Evolutionary conservation across 2,113 vertebrate genomes (phyloP).

Genomic region (Halichoeres trimaculatus): DNA sequence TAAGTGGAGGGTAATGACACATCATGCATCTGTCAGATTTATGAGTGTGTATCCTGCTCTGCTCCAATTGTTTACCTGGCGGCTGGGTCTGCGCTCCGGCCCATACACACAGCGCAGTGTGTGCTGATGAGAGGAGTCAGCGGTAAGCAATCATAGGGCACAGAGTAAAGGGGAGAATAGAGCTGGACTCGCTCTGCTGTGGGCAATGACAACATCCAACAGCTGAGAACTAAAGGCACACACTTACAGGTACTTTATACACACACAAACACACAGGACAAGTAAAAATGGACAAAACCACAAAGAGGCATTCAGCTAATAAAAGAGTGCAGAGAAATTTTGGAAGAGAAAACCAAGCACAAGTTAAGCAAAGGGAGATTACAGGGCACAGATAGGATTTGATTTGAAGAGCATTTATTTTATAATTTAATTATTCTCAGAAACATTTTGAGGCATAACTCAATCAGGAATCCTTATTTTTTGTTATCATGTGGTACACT

Average conservation of each 20-base stretch:
- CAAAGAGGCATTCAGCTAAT: conserved; percentile 16
- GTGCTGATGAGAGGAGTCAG: conserved; percentile 66
- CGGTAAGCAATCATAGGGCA: conserved; percentile 57
- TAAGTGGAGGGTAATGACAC: conserved; percentile 77
- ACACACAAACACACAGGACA: not conserved
- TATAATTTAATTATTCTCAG: no score
- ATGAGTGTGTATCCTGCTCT: conserved; percentile 57
- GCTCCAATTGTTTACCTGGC: conserved; percentile 55
- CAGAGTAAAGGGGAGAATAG: conserved; percentile 41
- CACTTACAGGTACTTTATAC: conserved; percentile 3
- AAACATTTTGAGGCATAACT: no score
- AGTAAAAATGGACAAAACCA: conserved; percentile 16
- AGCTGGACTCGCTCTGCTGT: conserved; percentile 40
- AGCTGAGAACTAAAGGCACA: conserved; percentile 30
- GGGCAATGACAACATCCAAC: conserved; percentile 56
- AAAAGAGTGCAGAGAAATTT: not conserved
- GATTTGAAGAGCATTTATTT: no score
- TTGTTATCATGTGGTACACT: no score
- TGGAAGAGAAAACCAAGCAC: no score
- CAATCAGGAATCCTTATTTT: no score
- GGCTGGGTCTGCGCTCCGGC: conserved; percentile 30
- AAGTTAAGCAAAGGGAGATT: no score
- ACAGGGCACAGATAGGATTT: no score
- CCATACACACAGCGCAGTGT: conserved; percentile 26
- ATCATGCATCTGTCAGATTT: conserved; percentile 75